Evolutionary conservation across 2,797 vertebrate genomes (phyloP).

Genomic region (Perodicticus potto): DNA sequence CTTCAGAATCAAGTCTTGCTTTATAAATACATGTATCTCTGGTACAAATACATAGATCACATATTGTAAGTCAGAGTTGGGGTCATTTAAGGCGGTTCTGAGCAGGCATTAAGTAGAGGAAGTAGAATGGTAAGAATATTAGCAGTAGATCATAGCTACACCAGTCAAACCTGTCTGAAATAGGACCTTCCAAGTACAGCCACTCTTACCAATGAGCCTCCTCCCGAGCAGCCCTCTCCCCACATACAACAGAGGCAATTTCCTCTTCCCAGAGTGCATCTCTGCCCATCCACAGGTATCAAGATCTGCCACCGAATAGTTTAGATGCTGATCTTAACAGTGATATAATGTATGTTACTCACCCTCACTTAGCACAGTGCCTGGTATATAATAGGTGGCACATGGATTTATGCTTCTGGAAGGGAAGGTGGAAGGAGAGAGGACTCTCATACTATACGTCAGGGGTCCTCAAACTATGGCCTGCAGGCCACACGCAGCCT

Average conservation of each 20-base stretch:
- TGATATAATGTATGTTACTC: neutral
- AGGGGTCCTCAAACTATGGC: too few species aligned
- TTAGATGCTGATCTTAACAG: neutral
- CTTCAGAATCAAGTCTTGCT: neutral
- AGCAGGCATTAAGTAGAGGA: neutral
- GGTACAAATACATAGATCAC: constrained; percentile 41
- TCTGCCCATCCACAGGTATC: neutral
- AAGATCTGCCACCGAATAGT: neutral
- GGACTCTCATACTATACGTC: neutral
- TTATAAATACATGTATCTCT: constrained; percentile 11
- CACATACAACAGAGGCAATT: neutral
- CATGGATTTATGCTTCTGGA: neutral
- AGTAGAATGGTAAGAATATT: neutral
- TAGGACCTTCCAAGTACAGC: neutral
- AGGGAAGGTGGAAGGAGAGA: neutral
- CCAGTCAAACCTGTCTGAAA: constrained; percentile 45
- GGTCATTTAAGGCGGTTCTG: constrained; percentile 57
- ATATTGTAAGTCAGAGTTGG: constrained; percentile 56
- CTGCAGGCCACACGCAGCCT: too few species aligned
- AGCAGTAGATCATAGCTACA: neutral
- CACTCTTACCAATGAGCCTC: neutral
- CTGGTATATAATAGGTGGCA: neutral
- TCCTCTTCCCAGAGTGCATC: neutral
- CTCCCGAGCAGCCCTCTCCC: neutral
- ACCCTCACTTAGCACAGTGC: neutral